These are phyloP conservation scores for Caenorhabditis latens DNA, from an alignment of 1,140 invertebrate species.

Conservation along the genomic window DNA sequence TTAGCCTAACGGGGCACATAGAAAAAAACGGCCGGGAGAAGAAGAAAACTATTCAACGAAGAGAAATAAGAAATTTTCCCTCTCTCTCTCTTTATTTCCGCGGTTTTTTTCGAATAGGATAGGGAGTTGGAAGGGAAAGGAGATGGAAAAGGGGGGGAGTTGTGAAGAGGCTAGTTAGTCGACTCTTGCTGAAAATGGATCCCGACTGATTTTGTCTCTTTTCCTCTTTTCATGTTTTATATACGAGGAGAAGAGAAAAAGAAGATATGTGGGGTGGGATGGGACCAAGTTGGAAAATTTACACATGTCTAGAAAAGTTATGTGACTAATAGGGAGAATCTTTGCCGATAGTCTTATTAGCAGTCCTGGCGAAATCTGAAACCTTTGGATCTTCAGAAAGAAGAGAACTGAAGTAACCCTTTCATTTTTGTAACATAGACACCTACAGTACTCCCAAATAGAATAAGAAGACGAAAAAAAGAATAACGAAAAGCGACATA, in stretches of 20 bases:
- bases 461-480: too few species aligned
- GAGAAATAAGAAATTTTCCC: slow-evolving; percentile 47
- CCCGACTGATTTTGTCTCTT: slow-evolving; percentile 10
- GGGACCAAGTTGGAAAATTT: too few species aligned
- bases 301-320: too few species aligned
- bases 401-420: too few species aligned
- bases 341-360: too few species aligned
- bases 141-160: too few species aligned
- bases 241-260: not conserved
- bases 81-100: not conserved
- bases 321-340: too few species aligned
- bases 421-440: too few species aligned
- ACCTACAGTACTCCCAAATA: too few species aligned
- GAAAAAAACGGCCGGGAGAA: not conserved
- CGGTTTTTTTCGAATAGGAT: slow-evolving; percentile 17
- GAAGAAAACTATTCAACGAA: slow-evolving; percentile 41
- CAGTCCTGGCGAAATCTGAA: too few species aligned
- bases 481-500: too few species aligned
- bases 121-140: slow-evolving; percentile 1
- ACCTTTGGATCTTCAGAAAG: too few species aligned
- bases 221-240: slow-evolving; percentile 13
- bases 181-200: slow-evolving; percentile 37
- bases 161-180: slow-evolving; percentile 50
- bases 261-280: not conserved
- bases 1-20: slow-evolving; percentile 40